phyloP scores from a whole-genome alignment of 2,797 vertebrate species.

The Mallotus villosus region DNA sequence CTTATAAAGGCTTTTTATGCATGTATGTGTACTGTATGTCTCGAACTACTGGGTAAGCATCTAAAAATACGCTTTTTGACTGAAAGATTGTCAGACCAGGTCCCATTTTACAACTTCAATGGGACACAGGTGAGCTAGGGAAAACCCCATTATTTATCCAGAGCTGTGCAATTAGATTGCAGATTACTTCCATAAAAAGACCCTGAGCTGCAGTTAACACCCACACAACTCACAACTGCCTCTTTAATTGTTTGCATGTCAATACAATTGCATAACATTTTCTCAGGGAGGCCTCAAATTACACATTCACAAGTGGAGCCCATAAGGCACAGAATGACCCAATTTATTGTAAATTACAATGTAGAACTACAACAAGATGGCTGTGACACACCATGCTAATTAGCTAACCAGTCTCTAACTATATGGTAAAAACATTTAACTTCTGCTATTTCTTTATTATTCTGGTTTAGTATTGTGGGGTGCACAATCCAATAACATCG shows the following conservation, averaged over 20 bases:
- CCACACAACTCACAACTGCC: constrained; percentile 56
- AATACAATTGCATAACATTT: constrained; percentile 62
- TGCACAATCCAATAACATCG: constrained; percentile 54
- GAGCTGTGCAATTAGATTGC: constrained; percentile 51
- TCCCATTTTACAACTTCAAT: constrained; percentile 36
- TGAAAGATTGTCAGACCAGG: constrained; percentile 18
- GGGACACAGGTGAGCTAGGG: constrained; percentile 59
- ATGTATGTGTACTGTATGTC: constrained; percentile 47
- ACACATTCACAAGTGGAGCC: constrained; percentile 43
- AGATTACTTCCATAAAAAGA: constrained; percentile 47
- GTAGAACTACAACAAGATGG: constrained; percentile 23
- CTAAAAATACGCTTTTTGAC: constrained; percentile 47
- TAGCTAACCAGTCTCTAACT: constrained; percentile 54
- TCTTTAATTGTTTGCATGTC: constrained; percentile 66
- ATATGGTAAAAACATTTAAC: constrained; percentile 57
- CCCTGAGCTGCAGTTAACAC: constrained; percentile 49
- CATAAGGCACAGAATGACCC: constrained; percentile 50
- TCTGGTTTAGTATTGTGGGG: constrained; percentile 36
- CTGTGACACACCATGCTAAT: constrained; percentile 52
- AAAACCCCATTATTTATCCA: constrained; percentile 59
- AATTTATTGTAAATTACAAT: constrained; percentile 63
- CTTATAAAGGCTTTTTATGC: constrained; percentile 47
- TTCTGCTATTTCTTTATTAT: constrained; percentile 41
- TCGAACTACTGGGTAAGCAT: constrained; percentile 58
- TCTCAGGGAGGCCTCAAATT: constrained; percentile 51